Evolutionary conservation across 2,113 vertebrate genomes (phyloP), one percentile per base, ranked within the genome.

Genomic region (Carassius auratus): DNA sequence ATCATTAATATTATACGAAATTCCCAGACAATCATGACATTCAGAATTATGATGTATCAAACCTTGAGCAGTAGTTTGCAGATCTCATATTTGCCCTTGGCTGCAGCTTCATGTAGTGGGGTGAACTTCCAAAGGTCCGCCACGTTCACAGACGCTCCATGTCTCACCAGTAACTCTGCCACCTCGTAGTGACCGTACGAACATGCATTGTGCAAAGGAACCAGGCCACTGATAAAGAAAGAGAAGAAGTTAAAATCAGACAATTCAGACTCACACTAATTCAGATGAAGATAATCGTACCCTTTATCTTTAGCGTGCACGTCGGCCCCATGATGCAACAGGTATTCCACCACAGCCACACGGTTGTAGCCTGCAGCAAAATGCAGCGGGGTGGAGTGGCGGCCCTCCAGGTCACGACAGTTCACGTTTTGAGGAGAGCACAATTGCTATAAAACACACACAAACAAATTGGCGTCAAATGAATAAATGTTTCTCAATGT

Each of bases 241-340:
- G 4, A 85, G n/a, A 76, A 19, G 62, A 17, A 76, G 50, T 21
- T 13, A 21, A 8, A 52, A 13, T 74, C 52, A 79, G 19, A 82
- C 3, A 5, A 52, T 73, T 38, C 19, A 38, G 21, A 42, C 36
- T 50, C n/a, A 55, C 7, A 1, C 15, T 36, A 48, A 26, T 62
- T n/a, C 9, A 14, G 61, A 57, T 26, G 68, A 36, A 36, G 64
- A 71, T 5, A 4, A 73, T n/a, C 42, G 23, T 93, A 99, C 98
- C 98, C 98, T 90, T 99, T 99, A 93, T 99, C 98, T 95, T 99
- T 99, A 93, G 98, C 98, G 76, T 99, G 98, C 74, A 99, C 98
- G 0, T 99, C 98, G 8, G 98, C 98, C 57, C 98, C 98, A 0
- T 99, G 98, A 87, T 99, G 98, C 4, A 99, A 90, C 62, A 99